phyloP scores from a whole-genome alignment of 2,888 invertebrate species.

The Melanotus villosus region DNA sequence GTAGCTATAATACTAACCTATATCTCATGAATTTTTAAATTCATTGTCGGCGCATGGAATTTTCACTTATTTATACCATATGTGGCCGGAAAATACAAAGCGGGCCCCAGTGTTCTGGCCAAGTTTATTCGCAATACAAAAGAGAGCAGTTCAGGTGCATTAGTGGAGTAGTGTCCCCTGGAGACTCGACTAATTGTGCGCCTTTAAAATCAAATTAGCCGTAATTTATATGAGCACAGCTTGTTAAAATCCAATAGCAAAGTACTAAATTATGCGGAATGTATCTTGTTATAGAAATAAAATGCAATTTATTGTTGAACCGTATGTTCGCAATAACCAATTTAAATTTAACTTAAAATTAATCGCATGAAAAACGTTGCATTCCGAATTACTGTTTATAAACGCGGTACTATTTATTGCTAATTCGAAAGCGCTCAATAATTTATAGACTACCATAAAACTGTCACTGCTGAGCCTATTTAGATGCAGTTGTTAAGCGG shows the following conservation, averaged over 20 bases:
- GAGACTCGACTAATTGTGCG: constrained; percentile 27
- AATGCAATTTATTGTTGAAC: constrained; percentile 17
- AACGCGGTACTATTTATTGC: constrained; percentile 13
- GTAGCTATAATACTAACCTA: no score
- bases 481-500: constrained; percentile 10
- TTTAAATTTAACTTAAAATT: constrained; percentile 30
- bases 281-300: constrained; percentile 27
- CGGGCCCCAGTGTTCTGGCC: no score
- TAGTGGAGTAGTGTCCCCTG: constrained; percentile 15
- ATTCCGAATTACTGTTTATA: constrained; percentile 16
- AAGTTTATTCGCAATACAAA: constrained; percentile 16
- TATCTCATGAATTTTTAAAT: no score
- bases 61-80: no score
- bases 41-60: no score
- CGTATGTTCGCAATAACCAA: constrained; percentile 27
- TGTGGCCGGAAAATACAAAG: no score
- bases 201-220: constrained; percentile 34
- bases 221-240: constrained; percentile 33
- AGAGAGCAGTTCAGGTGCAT: constrained; percentile 28
- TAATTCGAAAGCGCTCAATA: constrained; percentile 1
- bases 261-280: constrained; percentile 31
- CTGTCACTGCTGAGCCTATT: background rate
- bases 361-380: constrained; percentile 22
- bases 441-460: constrained; percentile 14
- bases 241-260: constrained; percentile 32